Evolutionary conservation across 2,797 vertebrate genomes (phyloP).

Genomic region (Gymnothorax reevesii): DNA sequence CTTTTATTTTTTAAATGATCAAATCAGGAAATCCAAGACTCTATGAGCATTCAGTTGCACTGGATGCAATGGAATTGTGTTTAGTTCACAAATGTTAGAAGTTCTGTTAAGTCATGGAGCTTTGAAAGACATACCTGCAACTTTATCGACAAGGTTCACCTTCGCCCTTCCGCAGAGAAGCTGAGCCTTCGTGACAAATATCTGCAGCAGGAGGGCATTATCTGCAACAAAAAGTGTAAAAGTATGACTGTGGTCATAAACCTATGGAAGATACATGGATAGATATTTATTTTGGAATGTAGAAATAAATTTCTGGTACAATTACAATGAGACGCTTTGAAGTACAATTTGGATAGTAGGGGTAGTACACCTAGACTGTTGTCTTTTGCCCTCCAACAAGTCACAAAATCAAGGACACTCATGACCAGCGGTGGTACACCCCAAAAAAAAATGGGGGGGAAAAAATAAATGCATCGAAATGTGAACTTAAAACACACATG

Average conservation of each 20-base stretch:
- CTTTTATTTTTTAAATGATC: neutral
- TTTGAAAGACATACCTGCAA: constrained; percentile 78
- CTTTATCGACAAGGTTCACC: constrained; percentile 87
- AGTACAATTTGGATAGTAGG: too few species aligned
- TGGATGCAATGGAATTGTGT: neutral
- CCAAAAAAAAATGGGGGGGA: too few species aligned
- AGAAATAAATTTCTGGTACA: too few species aligned
- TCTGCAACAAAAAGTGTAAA: constrained; percentile 66
- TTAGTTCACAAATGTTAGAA: neutral
- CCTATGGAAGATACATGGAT: too few species aligned
- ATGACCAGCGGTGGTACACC: too few species aligned
- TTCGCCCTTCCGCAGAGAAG: constrained; percentile 92
- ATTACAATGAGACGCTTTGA: too few species aligned
- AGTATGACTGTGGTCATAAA: neutral
- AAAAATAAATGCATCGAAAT: too few species aligned
- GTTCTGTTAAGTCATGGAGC: neutral
- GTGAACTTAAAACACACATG: too few species aligned
- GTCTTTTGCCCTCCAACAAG: too few species aligned
- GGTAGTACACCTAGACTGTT: too few species aligned
- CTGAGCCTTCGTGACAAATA: constrained; percentile 91
- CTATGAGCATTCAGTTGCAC: neutral
- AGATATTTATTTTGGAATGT: too few species aligned
- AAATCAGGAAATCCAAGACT: neutral
- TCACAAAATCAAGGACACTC: too few species aligned
- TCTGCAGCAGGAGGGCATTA: constrained; percentile 86